Base-by-base conservation (phyloP, 2,113 vertebrate species). In the Desmodus rotundus region DNA sequence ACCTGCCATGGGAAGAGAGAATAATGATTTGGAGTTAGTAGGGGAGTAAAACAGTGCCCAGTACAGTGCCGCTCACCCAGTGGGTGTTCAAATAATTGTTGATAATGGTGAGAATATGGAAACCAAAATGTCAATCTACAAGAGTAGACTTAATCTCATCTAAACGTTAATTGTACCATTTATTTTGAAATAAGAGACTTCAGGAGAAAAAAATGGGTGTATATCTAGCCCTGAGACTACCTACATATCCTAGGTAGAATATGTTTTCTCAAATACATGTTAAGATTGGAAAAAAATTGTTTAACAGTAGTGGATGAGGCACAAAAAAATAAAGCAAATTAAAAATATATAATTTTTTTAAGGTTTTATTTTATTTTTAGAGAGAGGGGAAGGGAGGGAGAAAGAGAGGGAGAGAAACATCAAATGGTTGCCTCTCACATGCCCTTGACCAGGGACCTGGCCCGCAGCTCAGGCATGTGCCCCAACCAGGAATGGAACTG, bases 311-410 rank as follows among this genome's bases (percentile, higher is more conserved):
- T 54, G 17, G 54, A 95, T 87, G 41, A 88, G 33, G 13, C 88
- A 83, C 19, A 82, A 67, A 89, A 91, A 95, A 84, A 33, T 76
- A 84, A 80, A 93, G 24, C 65, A 87, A 56, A 58, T 74, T 81
- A 20, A 47, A 95, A 92, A 47, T n/a, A 67, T 0, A 2, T 61
- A 36, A n/a, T 24, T 84, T 24, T 58, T 58, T 8, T 8, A 58
- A 58, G 8, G 22, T 54, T 54, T 54, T 24, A 58, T 58, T 22
- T 56, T 56, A 56, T 22, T 56, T 56, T 56, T 56, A 56, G 19
- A 56, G 54, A 56, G 19, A 56, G 54, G 54, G 54, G 54, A 56
- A 56, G 20, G 54, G 20, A 56, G 19, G 54, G 54, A 56, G 20
- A 56, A 56, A 56, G 56, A 56, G 54, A 58, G 56, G 20, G 56